These are phyloP conservation scores for Hemicentrotus pulcherrimus DNA, from an alignment of 35 echinoderm and acorn worm species.

Conservation along the genomic window DNA sequence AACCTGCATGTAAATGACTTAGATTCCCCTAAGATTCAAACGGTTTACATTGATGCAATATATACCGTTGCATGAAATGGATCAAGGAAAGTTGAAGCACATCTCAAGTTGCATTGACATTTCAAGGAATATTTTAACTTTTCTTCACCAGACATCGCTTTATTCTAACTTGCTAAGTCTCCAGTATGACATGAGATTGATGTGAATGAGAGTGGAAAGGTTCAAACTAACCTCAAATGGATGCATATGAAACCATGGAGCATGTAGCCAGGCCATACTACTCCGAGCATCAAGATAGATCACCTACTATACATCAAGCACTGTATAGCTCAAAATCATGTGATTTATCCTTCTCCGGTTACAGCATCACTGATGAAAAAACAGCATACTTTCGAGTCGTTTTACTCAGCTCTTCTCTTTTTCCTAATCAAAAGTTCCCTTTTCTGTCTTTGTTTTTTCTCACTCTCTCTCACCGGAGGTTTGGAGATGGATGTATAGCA, in stretches of 20 bases:
- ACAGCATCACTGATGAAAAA: slow-evolving; percentile 4
- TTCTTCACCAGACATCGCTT: not conserved
- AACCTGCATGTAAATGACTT: not conserved
- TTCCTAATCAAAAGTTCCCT: not conserved
- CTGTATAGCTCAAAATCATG: not conserved
- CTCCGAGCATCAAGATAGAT: not conserved
- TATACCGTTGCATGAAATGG: not conserved
- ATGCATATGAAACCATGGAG: slow-evolving; percentile 32
- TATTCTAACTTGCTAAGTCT: not conserved
- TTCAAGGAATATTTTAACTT: not conserved
- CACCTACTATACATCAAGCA: not conserved
- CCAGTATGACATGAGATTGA: not conserved
- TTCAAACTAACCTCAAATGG: slow-evolving; percentile 15
- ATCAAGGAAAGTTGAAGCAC: not conserved
- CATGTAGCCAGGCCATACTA: slow-evolving; percentile 42
- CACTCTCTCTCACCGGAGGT: not conserved
- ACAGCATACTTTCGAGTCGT: not conserved
- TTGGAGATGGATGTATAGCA: slow-evolving; percentile 10
- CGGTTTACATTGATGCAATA: not conserved
- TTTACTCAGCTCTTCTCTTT: not conserved
- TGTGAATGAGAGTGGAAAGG: not conserved
- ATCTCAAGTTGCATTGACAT: not conserved
- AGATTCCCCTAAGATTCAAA: not conserved
- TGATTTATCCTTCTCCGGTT: slow-evolving; percentile 20
- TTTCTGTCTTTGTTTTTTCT: not conserved